Conservation (phyloP, 2,113 vertebrate genomes). For the Murina feae region DNA sequence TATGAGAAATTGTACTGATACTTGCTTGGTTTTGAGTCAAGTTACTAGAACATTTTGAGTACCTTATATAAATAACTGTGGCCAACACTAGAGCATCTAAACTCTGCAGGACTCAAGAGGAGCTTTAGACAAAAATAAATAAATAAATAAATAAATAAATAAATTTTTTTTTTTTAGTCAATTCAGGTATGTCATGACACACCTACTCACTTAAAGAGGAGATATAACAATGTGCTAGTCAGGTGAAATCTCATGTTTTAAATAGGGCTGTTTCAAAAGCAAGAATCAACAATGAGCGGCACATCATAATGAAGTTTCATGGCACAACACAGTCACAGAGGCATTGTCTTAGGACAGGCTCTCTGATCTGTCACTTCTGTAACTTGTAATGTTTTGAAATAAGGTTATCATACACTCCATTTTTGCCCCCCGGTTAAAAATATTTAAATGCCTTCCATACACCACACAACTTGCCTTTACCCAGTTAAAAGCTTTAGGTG, state of each 20-base stretch:
- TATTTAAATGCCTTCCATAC: neutral
- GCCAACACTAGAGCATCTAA: neutral
- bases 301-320: slow-evolving; percentile 66
- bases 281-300: slow-evolving; percentile 1
- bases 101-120: neutral
- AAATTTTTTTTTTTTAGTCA: neutral
- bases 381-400: slow-evolving; percentile 41
- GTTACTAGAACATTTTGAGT: neutral
- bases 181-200: neutral
- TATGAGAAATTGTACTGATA: slow-evolving; percentile 1
- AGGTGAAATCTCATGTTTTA: neutral
- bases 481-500: neutral
- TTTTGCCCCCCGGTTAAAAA: neutral
- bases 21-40: neutral
- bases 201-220: slow-evolving; percentile 1
- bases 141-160: neutral
- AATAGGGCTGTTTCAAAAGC: slow-evolving; percentile 4
- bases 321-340: slow-evolving; percentile 41
- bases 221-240: neutral
- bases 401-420: neutral
- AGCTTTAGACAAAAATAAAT: neutral
- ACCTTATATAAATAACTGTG: neutral
- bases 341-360: slow-evolving; percentile 36
- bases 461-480: neutral
- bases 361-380: neutral